phyloP scores from a whole-genome alignment of 2,113 vertebrate species.

The Poicephalus gulielmi region DNA sequence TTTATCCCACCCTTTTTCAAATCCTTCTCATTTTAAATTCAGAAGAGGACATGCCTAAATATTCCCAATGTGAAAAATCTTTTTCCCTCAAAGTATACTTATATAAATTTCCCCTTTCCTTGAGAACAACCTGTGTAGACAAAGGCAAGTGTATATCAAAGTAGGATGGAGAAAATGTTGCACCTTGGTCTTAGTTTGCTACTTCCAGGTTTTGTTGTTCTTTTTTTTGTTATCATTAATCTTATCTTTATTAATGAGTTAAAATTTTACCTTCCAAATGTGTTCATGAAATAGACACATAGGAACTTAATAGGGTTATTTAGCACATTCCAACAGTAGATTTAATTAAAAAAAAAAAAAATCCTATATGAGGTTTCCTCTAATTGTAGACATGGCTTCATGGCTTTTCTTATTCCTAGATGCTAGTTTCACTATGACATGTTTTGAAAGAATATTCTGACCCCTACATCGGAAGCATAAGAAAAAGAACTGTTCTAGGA shows the following conservation, averaged over 20 bases:
- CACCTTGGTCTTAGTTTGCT: neutral
- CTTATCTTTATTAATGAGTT: neutral
- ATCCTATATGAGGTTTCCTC: neutral
- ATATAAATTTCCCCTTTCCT: neutral
- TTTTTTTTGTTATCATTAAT: neutral
- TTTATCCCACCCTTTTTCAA: neutral
- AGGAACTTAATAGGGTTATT: neutral
- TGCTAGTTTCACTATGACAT: neutral
- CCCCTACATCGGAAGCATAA: neutral
- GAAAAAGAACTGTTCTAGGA: neutral
- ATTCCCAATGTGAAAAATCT: neutral
- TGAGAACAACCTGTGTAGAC: neutral
- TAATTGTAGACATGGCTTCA: neutral
- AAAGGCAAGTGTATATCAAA: neutral
- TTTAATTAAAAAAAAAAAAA: neutral
- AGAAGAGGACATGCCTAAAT: neutral
- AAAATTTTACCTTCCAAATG: neutral
- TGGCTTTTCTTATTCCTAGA: neutral
- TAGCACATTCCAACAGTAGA: accelerated
- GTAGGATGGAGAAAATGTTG: neutral
- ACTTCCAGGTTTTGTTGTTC: neutral
- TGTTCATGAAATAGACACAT: neutral
- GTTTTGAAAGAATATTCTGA: neutral
- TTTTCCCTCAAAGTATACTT: neutral
- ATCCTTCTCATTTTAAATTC: neutral